phyloP scores from a whole-genome alignment of 1,140 invertebrate genomes.

The Camponotus floridanus region DNA sequence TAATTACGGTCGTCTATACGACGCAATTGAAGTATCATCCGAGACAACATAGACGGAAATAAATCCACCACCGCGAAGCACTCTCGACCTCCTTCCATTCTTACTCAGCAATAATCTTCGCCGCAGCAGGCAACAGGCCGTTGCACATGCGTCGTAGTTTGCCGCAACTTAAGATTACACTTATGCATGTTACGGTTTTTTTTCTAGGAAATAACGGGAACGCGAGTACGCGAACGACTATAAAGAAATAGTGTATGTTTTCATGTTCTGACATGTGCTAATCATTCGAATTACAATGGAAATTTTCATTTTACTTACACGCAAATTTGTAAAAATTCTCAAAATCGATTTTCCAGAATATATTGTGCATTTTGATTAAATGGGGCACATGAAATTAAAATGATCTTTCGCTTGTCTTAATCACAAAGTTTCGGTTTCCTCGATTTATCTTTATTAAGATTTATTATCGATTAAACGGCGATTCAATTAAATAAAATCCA shows the following conservation, averaged over 20 bases:
- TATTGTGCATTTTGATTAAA: background rate
- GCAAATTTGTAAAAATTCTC: background rate
- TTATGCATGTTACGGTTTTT: slow-evolving; percentile 68
- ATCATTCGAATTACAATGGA: background rate
- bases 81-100: slow-evolving; percentile 29
- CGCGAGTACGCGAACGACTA: slow-evolving; percentile 52
- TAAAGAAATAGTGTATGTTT: background rate
- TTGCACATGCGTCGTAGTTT: slow-evolving; percentile 22
- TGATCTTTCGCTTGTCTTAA: background rate
- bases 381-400: background rate
- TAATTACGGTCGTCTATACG: slow-evolving; percentile 30
- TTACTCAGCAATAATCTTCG: slow-evolving; percentile 23
- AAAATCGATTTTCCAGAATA: background rate
- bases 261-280: background rate
- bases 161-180: slow-evolving; percentile 59
- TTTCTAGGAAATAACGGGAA: slow-evolving; percentile 66
- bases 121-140: background rate
- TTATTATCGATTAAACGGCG: background rate
- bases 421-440: background rate
- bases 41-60: slow-evolving; percentile 17
- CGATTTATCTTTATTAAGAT: background rate
- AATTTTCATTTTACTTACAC: background rate
- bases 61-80: slow-evolving; percentile 26
- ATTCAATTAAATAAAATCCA: background rate
- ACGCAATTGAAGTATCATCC: slow-evolving; percentile 47